phyloP scores from a whole-genome alignment of 2,797 vertebrate genomes.

The Zenarchopterus dispar region DNA sequence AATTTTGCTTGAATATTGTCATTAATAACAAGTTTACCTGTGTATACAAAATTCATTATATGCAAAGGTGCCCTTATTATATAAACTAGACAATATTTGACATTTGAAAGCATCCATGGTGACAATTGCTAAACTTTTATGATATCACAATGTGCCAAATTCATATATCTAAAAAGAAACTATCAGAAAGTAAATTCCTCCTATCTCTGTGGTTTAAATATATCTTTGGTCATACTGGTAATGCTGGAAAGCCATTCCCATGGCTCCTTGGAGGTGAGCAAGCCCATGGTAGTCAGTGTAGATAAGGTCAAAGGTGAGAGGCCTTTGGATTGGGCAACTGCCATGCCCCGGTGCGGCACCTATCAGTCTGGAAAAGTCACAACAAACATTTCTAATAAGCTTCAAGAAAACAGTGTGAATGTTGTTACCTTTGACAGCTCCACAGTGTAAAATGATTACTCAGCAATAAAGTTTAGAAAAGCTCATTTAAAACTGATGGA shows the following conservation, averaged over 20 bases:
- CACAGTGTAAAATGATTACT: background rate
- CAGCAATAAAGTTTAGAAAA: background rate
- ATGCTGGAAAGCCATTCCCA: slow-evolving; percentile 79
- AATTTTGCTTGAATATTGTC: background rate
- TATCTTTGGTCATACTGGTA: slow-evolving; percentile 62
- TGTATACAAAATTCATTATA: too few relatives aligned
- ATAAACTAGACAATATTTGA: too few relatives aligned
- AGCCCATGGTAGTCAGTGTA: slow-evolving; percentile 83
- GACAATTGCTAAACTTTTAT: too few relatives aligned
- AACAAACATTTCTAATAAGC: slow-evolving; percentile 26
- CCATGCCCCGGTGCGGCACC: slow-evolving; percentile 78
- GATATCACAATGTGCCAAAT: too few relatives aligned
- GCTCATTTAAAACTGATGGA: background rate
- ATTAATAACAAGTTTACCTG: too few relatives aligned
- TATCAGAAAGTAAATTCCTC: too few relatives aligned
- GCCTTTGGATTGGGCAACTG: slow-evolving; percentile 77
- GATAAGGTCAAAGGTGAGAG: slow-evolving; percentile 80
- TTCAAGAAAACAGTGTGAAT: background rate
- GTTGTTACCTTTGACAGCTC: background rate
- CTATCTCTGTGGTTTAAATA: background rate
- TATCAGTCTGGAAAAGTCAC: slow-evolving; percentile 67
- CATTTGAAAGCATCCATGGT: too few relatives aligned
- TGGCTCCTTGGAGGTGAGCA: slow-evolving; percentile 73
- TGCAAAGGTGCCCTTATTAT: slow-evolving; percentile 1
- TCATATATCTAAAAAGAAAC: too few relatives aligned